Base-by-base conservation (phyloP, 2,113 vertebrate genomes). In the Cynopterus brachyotis region DNA sequence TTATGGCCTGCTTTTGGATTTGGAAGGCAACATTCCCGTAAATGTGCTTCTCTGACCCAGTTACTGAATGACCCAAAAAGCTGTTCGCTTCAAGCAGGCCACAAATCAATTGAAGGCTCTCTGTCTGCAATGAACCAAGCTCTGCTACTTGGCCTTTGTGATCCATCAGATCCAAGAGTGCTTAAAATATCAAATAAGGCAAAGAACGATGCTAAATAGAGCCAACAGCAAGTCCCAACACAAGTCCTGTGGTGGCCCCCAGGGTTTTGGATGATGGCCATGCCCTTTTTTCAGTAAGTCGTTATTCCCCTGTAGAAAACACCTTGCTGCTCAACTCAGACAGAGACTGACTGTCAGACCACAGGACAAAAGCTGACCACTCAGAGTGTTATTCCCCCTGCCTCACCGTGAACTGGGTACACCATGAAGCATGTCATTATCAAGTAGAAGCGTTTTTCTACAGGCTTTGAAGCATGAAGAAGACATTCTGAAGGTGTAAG, bases 211-310 rank as follows among this genome's bases (percentile, higher is more conserved):
- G 78, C 22, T 91, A 72, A 67, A 91, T 3, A 22, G 42, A 96
- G 64, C 40, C 57, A 55, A 84, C 5, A 37, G 47, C 55, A 62
- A 69, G 50, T 88, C 83, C 79, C 37, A 62, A 75, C 9, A 1
- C 5, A 59, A 69, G 7, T 64, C 96, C 62, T 5, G 16, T 40
- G 20, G 60, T 1, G 0, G 75, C 19, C 53, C 37, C 45, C 5
- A 50, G 30, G 24, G 26, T 22, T 73, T 72, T 78, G 85, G 85
- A 79, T 32, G 15, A 78, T 87, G 92, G 94, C 47, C 62, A 79
- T 67, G 37, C 40, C 75, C 80, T 94, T 69, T 94, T 94, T 83
- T 60, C 80, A 79, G 35, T 40, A 94, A 79, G 55, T 53, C 47
- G 80, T 59, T 76, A 28, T 67, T 79, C 32, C 42, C 57, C 66